Evolutionary conservation across 1,140 invertebrate species (phyloP), one percentile per base, ranked within the genome.

Genomic region (Brachionus angularis): DNA sequence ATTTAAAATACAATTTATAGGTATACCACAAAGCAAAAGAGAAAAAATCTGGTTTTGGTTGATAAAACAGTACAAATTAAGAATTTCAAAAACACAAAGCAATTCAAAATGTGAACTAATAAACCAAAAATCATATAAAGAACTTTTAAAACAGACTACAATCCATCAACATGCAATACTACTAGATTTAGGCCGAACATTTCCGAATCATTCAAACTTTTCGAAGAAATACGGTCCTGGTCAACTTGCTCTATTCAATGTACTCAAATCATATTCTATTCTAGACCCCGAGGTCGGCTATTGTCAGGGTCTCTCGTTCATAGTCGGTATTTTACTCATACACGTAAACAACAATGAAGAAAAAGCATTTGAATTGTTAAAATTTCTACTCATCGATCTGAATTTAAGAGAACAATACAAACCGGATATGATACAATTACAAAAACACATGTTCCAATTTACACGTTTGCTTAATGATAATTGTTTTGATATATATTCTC

Each of bases 331-430:
- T 3, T 82, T 97, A 2, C 83, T 97, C 2, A 84, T 96, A 72
- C 94, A 97, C 83, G 92, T 95, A 36, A 78, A 94, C 91, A 90
- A 92, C 86, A 87, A 90, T 18, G 94, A 97, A 81, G 87, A 89
- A 5, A 86, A 89, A 73, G 91, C 93, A 0, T 96, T 94, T 79
- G 85, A 88, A 46, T 82, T 93, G 27, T 82, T 96, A 7, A 86
- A 90, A 39, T 90, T 95, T 79, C 77, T 97, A 23, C 93, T 97
- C 91, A 93, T 93, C 78, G 81, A 89, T 50, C 83, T 93, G 71
- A 89, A 89, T 7, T 84, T 96, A 33, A 80, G 93, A 55, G 88
- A 87, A 77, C 89, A 93, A 75, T 96, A 94, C 78, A 84, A 91
- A 58, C 91, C 92, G 1, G 92, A 95, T 76, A 95, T 96, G 91